phyloP scores from a whole-genome alignment of 2,888 invertebrate genomes.

The Pachymerium ferrugineum region DNA sequence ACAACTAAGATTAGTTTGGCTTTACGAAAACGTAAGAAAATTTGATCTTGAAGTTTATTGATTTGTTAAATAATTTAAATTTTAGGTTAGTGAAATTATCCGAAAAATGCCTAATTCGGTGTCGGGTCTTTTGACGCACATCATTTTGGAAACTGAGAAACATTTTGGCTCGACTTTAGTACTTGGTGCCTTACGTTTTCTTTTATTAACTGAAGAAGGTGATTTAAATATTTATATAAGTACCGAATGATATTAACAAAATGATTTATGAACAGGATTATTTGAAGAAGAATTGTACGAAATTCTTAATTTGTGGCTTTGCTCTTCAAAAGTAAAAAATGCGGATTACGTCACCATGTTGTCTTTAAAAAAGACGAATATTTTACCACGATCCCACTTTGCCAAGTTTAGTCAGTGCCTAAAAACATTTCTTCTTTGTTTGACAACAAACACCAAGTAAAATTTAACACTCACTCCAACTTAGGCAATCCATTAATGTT shows the following conservation, averaged over 20 bases:
- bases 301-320: neutral
- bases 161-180: slow-evolving; percentile 35
- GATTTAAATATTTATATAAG: neutral
- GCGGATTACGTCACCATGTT: neutral
- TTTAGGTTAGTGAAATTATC: slow-evolving; percentile 37
- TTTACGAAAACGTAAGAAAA: slow-evolving; percentile 37
- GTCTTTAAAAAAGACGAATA: too few species aligned
- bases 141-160: slow-evolving; percentile 36
- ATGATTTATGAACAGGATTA: slow-evolving; percentile 28
- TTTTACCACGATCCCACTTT: neutral
- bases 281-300: slow-evolving; percentile 30
- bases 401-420: neutral
- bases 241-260: too few species aligned
- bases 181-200: slow-evolving; percentile 33
- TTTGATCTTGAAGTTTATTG: neutral
- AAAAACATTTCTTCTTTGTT: neutral
- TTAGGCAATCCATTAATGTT: neutral
- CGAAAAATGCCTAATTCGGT: slow-evolving; percentile 35
- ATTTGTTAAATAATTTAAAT: neutral
- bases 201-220: slow-evolving; percentile 30
- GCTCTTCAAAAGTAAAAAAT: neutral
- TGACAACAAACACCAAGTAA: neutral
- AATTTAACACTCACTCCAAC: neutral
- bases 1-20: slow-evolving; percentile 43
- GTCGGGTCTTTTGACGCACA: slow-evolving; percentile 35